Evolutionary conservation across 1,140 invertebrate genomes (phyloP), one percentile per base, ranked within the genome.

Genomic region (Bradysia coprophila): DNA sequence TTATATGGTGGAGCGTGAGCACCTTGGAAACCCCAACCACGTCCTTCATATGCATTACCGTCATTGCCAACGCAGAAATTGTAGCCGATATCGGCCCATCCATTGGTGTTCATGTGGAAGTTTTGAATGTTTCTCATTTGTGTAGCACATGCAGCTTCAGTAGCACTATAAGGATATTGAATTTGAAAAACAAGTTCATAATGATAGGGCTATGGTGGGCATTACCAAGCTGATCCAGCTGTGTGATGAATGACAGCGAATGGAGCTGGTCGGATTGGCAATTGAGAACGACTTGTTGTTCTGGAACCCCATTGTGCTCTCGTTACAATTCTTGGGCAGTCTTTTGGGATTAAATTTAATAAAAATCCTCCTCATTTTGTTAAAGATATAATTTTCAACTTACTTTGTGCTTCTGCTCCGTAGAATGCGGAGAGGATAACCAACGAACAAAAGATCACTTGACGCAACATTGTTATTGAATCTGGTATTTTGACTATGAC

Each of bases 231-330:
- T 15, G 1, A 66, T 69, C 2, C 45, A 2, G 68, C 69, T 0
- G 73, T 72, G 49, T 82, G 79, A 59, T 79, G 78, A 41, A 81
- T 75, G 33, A 83, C 73, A 2, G 79, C 75, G 39, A 70, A 76
- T 2, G 70, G 66, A 1, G 79, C 71, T 3, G 80, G 77, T 18
- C 57, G 61, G 1, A 42, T 28, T 48, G 77, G 55, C 1, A 49
- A 46, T 9, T 46, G 46, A 2, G 47, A 48, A 4, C 54, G 22
- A 2, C 50, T 56, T 0, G 75, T 62, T 2, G 63, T 54, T 38
- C 68, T 57, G 5, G 74, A 74, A 6, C 59, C 51, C 77, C 77
- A 80, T 41, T 64, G 57, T 2, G 56, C 48, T 4, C 75, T 63
- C 4, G 53, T 46, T 41, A 62, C 53, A 19, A 62, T 51, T 2